Evolutionary conservation across 2,113 vertebrate genomes (phyloP).

Genomic region (Mustelus asterias): DNA sequence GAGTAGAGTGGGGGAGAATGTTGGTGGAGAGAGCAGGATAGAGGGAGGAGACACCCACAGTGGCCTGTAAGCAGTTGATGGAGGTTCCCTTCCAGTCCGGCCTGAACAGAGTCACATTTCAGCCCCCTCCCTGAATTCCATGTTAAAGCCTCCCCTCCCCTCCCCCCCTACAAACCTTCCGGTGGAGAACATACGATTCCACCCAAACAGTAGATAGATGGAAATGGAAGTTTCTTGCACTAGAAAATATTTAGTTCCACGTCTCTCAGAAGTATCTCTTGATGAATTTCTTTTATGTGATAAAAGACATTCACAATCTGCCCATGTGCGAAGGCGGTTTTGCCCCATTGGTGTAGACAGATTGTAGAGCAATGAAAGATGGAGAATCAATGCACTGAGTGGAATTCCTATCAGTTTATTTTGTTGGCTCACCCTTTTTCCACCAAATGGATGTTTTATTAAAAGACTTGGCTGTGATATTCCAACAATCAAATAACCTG

Average conservation of each 20-base stretch:
- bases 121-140: too few relatives aligned
- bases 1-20: too few relatives aligned
- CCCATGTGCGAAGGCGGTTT: not conserved
- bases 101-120: too few relatives aligned
- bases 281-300: not conserved
- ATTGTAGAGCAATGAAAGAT: not conserved
- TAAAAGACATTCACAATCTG: not conserved
- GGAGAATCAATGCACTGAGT: not conserved
- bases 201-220: not conserved
- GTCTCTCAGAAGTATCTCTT: not conserved
- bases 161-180: too few relatives aligned
- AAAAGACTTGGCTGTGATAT: not conserved
- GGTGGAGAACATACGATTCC: too few relatives aligned
- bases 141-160: too few relatives aligned
- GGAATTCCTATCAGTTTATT: not conserved
- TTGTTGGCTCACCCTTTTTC: slow-evolving; percentile 18
- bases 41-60: too few relatives aligned
- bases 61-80: too few relatives aligned
- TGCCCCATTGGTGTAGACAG: not conserved
- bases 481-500: slow-evolving; percentile 10
- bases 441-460: slow-evolving; percentile 20
- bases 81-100: too few relatives aligned
- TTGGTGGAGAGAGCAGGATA: too few relatives aligned
- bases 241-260: not conserved
- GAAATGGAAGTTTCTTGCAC: not conserved